A percentile compares a stretch with the other conserved stretches of the same genome.
phyloP scores from a whole-genome alignment of 2,797 vertebrate genomes.

The Hippopotamyrus pictus region DNA sequence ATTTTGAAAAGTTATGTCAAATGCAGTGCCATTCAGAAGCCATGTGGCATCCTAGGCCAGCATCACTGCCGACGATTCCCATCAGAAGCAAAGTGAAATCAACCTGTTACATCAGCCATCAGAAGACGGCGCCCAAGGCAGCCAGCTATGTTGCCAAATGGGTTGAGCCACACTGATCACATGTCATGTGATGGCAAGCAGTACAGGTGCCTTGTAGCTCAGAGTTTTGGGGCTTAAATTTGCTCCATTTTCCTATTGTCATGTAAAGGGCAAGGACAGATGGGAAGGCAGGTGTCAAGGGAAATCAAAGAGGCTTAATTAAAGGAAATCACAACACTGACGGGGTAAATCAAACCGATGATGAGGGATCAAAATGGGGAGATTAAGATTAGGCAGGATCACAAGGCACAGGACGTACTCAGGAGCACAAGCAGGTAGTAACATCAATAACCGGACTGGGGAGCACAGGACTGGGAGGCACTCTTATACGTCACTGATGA shows the following conservation, averaged over 20 bases:
- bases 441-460: background rate
- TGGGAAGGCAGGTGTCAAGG: background rate
- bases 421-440: background rate
- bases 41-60: background rate
- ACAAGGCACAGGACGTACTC: background rate
- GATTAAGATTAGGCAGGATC: background rate
- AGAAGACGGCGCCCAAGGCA: background rate
- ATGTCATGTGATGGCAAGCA: background rate
- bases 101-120: background rate
- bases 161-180: background rate
- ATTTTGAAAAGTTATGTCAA: background rate
- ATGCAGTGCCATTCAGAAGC: background rate
- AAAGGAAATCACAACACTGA: background rate
- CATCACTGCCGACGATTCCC: background rate
- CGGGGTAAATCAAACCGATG: background rate
- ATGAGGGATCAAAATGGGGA: background rate
- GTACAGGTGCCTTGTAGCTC: background rate
- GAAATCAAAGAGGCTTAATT: background rate
- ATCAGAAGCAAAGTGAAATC: background rate
- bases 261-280: background rate
- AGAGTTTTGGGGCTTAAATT: background rate
- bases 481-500: background rate
- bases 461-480: background rate
- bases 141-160: background rate
- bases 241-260: background rate